Evolutionary conservation across 2,113 vertebrate species (phyloP).

Genomic region (Cyphomyrus discorhynchus): DNA sequence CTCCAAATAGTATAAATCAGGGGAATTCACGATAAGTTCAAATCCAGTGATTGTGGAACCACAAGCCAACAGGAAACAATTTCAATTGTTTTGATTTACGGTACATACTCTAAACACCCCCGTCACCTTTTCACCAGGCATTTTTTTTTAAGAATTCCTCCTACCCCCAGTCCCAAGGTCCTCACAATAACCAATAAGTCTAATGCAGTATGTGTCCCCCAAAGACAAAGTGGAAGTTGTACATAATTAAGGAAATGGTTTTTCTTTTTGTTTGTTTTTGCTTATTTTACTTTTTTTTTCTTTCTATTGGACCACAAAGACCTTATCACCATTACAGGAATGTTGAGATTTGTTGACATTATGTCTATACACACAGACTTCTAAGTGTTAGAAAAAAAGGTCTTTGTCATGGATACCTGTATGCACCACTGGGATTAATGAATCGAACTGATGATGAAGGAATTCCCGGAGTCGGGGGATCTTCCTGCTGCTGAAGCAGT

Average conservation of each 20-base stretch:
- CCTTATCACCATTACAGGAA: not conserved
- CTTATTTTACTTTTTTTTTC: not conserved
- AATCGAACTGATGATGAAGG: not conserved
- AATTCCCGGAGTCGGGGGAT: not conserved
- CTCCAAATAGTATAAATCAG: not conserved
- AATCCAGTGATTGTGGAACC: not conserved
- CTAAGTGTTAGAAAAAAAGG: not conserved
- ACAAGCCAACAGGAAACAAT: not conserved
- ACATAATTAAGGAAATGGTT: not conserved
- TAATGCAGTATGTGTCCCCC: not conserved
- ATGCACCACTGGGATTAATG: not conserved
- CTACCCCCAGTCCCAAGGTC: slow-evolving; percentile 46
- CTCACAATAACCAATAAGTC: slow-evolving; percentile 30
- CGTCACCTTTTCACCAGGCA: not conserved
- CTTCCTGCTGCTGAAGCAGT: not conserved
- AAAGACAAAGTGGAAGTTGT: not conserved
- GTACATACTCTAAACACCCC: not conserved
- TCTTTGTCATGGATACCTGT: not conserved
- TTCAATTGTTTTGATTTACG: not conserved
- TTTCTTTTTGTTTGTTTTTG: not conserved
- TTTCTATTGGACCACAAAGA: not conserved
- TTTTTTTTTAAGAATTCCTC: not conserved
- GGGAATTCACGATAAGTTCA: not conserved
- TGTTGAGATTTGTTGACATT: not conserved
- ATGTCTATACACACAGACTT: not conserved